A percentile compares a stretch with the other conserved stretches of the same genome.
Conservation (phyloP, 2,888 invertebrate species). For the Ypsolopha sequella region DNA sequence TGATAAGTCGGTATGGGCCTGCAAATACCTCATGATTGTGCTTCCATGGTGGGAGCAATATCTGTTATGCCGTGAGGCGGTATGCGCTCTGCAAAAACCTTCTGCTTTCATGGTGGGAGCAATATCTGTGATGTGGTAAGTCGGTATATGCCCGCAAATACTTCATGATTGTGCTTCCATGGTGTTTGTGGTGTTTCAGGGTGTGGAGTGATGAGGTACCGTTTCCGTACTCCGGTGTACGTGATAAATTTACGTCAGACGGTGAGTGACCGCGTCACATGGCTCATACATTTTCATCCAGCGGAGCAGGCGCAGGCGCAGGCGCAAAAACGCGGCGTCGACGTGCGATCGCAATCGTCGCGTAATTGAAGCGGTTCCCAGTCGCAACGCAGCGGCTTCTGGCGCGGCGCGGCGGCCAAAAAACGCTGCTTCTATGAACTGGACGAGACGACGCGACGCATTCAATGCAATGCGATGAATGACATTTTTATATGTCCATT, state of each 20-base stretch:
- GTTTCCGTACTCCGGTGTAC: neutral
- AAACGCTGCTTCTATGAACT: conserved; percentile 18
- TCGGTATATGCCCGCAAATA: too few species aligned
- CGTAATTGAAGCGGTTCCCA: conserved; percentile 36
- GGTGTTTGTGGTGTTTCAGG: too few species aligned
- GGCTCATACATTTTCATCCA: conserved; percentile 41
- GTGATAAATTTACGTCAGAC: conserved; percentile 14
- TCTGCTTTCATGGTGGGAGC: too few species aligned
- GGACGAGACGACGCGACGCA: conserved; percentile 6
- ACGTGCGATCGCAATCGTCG: conserved; percentile 15
- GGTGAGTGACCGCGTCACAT: conserved; percentile 10
- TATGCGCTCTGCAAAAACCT: too few species aligned
- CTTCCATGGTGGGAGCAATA: too few species aligned
- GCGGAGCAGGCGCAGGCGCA: conserved; percentile 8
- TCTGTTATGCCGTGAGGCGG: too few species aligned
- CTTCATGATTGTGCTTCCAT: too few species aligned
- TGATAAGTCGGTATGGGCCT: too few species aligned
- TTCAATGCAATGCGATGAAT: conserved; percentile 21
- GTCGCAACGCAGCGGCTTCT: conserved; percentile 10
- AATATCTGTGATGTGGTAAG: too few species aligned
- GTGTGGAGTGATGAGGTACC: too few species aligned
- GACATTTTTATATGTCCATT: conserved; percentile 34
- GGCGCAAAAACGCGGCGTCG: conserved; percentile 38
- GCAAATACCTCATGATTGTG: too few species aligned
- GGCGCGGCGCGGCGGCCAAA: conserved; percentile 1